Base-by-base conservation (phyloP, 2,113 vertebrate genomes). In the Brienomyrus brachyistius region DNA sequence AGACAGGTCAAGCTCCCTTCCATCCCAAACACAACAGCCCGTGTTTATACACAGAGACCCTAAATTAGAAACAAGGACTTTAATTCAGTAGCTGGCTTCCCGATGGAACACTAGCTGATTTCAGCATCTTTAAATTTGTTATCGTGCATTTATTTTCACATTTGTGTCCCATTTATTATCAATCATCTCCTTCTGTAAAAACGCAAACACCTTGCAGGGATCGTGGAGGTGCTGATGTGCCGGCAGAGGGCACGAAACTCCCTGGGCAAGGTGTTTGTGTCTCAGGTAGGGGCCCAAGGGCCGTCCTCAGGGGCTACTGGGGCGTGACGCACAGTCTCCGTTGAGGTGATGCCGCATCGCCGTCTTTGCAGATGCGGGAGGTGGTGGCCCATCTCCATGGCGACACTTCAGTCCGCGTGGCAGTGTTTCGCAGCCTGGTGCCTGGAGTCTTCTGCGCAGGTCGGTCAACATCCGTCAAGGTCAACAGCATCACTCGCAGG, bases 381-480 rank as follows among this genome's bases (percentile, higher is more conserved):
- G 92, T 94, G 89, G 92, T 99, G 93, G 96, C 96, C 59, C 90
- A 66, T 88, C 94, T 99, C 66, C 93, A 94, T 88, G 92, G 89
- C 8, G 97, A 99, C 92, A 91, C 92, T 59, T 93, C 94, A 0
- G 94, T 97, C 10, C 96, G 96, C 0, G 98, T 97, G 88, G 95
- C 98, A 89, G 85, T 99, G 91, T 96, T 99, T 92, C 97, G 96
- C 94, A 99, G 98, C 87, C 93, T 94, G 47, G 96, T 98, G 62
- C 96, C 97, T 23, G 97, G 96, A 1, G 97, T 99, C 35, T 99
- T 99, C 94, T 98, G 98, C 95, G 97, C 98, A 94, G 98, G 98
- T 99, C 89, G 86, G 96, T 92, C 56, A 15, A 77, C n/a, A 3
- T 45, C 3, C 87, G 35, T 74, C 51, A 45, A 43, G 51, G 17